Evolutionary conservation across 2,888 invertebrate genomes (phyloP), one percentile per base, ranked within the genome.

Genomic region (Serrognathus titanus): DNA sequence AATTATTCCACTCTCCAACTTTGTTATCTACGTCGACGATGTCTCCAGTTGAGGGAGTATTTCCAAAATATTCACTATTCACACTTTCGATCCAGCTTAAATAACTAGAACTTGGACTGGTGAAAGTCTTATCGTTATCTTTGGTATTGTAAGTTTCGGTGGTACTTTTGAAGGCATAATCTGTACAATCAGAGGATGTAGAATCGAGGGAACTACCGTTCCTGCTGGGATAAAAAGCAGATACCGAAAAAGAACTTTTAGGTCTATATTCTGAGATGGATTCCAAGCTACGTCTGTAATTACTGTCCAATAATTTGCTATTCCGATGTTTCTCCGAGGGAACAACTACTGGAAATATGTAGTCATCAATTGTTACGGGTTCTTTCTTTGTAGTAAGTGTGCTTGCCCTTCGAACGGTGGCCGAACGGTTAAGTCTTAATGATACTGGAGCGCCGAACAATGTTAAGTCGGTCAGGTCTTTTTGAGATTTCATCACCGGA

Each of bases 1-100:
- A 78, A 60, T 77, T 78, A 59, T 78, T 78, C 78, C 78, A 78
- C 64, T 78, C 78, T 0, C 78, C 78, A 8, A 77, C 75, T 68
- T 74, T 74, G 48, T 65, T 71, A 46, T 76, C 76, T 12, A 62
- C 55, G 48, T 65, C 66, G n/a, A 63, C 61, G 3, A 57, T 36
- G 35, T 64, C 65, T 8, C 52, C 45, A 40, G 58, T 58, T 3
- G 58, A 56, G 11, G 59, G 53, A 1, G 64, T 67, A 37, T 66
- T 71, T 7, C 69, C 69, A 55, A 72, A 73, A 62, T 72, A 73
- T 57, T 74, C 75, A 57, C 72, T 75, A 60, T 71, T 71, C 6
- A 77, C 76, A 59, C 75, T 76, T 62, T 77, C 77, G 45, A 78
- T 76, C 78, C 77, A 77, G 53, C 76, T 76, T 5, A 77, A 63